phyloP scores from a whole-genome alignment of 2,888 invertebrate species.

The Pachydiplax longipennis region DNA sequence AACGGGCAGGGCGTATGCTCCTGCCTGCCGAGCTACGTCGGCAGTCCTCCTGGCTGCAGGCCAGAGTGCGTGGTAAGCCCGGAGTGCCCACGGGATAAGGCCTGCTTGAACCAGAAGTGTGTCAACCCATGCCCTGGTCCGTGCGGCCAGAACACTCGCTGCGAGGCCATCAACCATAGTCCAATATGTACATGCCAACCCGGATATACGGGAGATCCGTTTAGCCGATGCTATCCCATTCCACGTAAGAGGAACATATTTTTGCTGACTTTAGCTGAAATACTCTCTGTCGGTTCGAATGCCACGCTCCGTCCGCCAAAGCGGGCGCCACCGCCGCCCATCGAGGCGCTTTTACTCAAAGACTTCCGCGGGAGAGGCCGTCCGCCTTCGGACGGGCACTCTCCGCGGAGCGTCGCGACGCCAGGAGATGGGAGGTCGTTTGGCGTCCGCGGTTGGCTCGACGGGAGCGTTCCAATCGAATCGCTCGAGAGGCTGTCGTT shows the following conservation, averaged over 20 bases:
- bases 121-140: conserved; percentile 56
- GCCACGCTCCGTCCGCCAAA: neutral
- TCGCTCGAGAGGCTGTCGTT: conserved; percentile 4
- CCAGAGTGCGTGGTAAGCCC: conserved; percentile 52
- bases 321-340: neutral
- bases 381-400: neutral
- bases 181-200: conserved; percentile 54
- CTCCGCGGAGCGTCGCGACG: neutral
- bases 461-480: neutral
- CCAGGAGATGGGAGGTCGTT: neutral
- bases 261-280: neutral
- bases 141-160: conserved; percentile 84
- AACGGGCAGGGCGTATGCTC: conserved; percentile 71
- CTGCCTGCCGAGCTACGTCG: conserved; percentile 70
- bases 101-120: conserved; percentile 47
- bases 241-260: conserved; percentile 56
- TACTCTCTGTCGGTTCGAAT: neutral
- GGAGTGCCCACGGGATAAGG: conserved; percentile 53
- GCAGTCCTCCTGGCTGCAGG: conserved; percentile 66
- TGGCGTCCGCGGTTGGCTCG: neutral
- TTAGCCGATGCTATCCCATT: conserved; percentile 72
- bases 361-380: neutral
- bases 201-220: conserved; percentile 77
- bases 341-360: neutral
- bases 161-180: conserved; percentile 60